Evolutionary conservation across 2,888 invertebrate genomes (phyloP).

Genomic region (Cephus pulcher): DNA sequence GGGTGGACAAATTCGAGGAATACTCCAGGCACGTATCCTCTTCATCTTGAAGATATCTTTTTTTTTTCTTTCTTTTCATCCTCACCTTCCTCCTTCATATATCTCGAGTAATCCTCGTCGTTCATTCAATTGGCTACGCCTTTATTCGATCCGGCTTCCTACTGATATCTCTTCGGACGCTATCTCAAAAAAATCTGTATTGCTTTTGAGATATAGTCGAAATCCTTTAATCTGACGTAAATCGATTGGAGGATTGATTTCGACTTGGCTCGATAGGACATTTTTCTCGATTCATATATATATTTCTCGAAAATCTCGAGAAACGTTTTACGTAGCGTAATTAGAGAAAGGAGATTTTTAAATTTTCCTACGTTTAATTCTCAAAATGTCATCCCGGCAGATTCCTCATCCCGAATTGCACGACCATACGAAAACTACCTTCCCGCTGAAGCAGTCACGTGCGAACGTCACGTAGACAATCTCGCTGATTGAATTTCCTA

Average conservation of each 20-base stretch:
- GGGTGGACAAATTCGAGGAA: constrained; percentile 62
- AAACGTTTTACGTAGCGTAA: not conserved
- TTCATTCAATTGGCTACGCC: not conserved
- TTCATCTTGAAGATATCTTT: not conserved
- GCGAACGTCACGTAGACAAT: not conserved
- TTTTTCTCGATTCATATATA: not conserved
- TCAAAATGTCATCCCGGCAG: not conserved
- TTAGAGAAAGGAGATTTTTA: not conserved
- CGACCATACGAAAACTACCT: not conserved
- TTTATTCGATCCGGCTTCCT: not conserved
- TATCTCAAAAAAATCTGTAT: not conserved
- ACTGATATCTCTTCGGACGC: not conserved
- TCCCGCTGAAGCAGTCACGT: not conserved
- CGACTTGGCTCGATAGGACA: not conserved
- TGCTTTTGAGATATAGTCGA: not conserved
- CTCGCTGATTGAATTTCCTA: not conserved
- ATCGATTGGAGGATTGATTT: not conserved
- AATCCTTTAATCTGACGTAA: not conserved
- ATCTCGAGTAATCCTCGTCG: not conserved
- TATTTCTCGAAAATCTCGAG: not conserved
- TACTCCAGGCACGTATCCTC: constrained; percentile 54
- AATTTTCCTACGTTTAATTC: not conserved
- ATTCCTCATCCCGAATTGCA: not conserved
- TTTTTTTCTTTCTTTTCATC: not conserved
- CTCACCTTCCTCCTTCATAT: not conserved